Conservation (phyloP, 2,113 vertebrate species). For the Xenus cinereus region DNA sequence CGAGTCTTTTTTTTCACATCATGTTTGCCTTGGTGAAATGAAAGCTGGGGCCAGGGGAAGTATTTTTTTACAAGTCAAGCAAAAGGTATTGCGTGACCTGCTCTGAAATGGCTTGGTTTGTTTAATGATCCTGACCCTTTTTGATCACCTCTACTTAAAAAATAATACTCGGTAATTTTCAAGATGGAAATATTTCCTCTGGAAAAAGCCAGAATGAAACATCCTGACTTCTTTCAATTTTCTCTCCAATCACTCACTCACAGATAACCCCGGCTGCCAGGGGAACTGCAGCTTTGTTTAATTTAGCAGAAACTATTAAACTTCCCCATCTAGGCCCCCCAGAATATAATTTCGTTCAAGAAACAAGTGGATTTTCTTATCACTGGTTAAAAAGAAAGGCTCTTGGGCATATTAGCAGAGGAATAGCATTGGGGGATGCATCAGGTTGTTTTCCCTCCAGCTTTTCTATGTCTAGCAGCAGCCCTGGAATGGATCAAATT, state of each 20-base stretch:
- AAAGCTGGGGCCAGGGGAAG: neutral
- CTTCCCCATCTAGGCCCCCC: neutral
- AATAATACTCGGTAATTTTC: neutral
- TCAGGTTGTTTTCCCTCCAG: neutral
- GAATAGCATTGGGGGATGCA: neutral
- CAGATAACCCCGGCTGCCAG: neutral
- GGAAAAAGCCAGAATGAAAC: neutral
- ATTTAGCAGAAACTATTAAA: neutral
- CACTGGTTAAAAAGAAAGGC: neutral
- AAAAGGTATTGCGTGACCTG: neutral
- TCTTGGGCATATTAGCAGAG: neutral
- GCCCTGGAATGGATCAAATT: neutral
- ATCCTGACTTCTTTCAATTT: neutral
- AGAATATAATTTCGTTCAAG: neutral
- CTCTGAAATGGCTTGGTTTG: neutral
- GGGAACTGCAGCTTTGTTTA: neutral
- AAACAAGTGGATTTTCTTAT: neutral
- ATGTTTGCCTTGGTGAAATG: neutral
- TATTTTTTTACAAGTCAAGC: neutral
- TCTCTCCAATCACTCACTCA: neutral
- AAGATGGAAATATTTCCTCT: neutral
- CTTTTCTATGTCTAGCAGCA: neutral
- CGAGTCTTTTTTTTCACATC: neutral
- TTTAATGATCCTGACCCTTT: neutral
- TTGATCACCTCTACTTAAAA: neutral